Evolutionary conservation across 1,140 invertebrate species (phyloP), one percentile per base, ranked within the genome.

Genomic region (Dreissena polymorpha): DNA sequence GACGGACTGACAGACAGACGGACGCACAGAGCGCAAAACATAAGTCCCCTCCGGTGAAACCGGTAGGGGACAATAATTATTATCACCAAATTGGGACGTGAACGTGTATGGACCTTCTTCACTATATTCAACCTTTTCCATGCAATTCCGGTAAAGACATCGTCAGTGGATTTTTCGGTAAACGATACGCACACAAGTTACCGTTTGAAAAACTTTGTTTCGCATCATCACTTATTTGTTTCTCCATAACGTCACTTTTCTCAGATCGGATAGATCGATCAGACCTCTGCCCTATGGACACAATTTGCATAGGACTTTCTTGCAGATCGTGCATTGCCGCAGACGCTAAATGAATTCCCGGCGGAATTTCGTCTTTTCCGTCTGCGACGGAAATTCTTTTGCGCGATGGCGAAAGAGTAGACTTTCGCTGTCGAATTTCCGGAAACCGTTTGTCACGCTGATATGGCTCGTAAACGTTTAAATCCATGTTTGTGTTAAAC

Each of bases 391-490:
- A 10, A n/a, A 73, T 68, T 16, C 71, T 70, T 29, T 74, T 82
- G 8, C 60, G 16, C 50, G 70, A 55, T 16, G 79, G 79, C n/a
- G 79, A 82, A 7, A 55, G 39, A 8, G 70, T 68, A 64, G 63
- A 68, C 27, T 67, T 82, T 72, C 79, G 57, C n/a, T 27, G 49
- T 27, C 69, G 29, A 0, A 82, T 74, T 55, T 82, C 79, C 21
- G 79, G 79, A 65, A 82, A 82, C 13, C 69, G 53, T 82, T 72
- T 82, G 27, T 82, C 79, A 29, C 71, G 18, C 29, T 82, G 79
- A 27, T 82, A 82, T 14, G 57, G 68, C 21, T 65, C 71, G 64
- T 74, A 82, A 0, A 51, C 49, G 25, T n/a, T 72, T 49, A 49
- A 29, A 16, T 51, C 70, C 10, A n/a, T 8, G 21, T 39, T 82